Base-by-base conservation (phyloP, 2,888 invertebrate genomes). In the Brenthis hecate region DNA sequence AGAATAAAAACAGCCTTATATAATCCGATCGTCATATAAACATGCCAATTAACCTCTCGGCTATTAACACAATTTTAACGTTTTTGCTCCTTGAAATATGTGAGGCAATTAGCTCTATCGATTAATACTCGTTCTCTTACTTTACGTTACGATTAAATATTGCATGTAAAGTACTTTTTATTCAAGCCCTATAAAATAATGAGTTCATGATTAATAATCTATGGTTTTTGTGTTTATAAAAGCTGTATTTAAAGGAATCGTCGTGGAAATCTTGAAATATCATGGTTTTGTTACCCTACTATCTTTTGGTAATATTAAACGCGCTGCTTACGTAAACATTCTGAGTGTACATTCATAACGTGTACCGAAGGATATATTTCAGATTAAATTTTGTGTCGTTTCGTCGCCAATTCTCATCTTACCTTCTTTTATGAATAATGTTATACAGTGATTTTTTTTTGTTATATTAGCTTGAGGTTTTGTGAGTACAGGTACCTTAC, bases 311-410 rank as follows among this genome's bases (percentile, higher is more conserved):
- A 70, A 66, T 70, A 70, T 68, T 56, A 70, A 65, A 63, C 53
- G 64, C 58, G 56, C 62, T 50, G 68, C 65, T 62, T 58, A 54
- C 54, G 71, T 62, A 62, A 71, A 65, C 58, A 71, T 36, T 43
- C 56, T 62, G 50, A 66, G 57, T 60, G 65, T 57, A 57, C 68
- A 69, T 71, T 71, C 63, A 68, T 71, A 64, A 56, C 55, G 43
- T 60, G 57, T 58, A 67, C 67, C 23, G 23, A 53, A 66, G 56
- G 58, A 66, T 64, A 69, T 66, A 73, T 66, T 67, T 70, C 60
- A 76, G 77, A 81, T 85, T 80, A 78, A 79, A 81, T 79, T 80
- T 78, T 78, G 77, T 77, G 75, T 72, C 73, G 74, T 77, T 77
- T 75, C 77, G 73, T 72, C 74, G 70, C 71, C 75, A 61, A 64